Base-by-base conservation (phyloP, 2,797 vertebrate genomes). In the Gymnothorax javanicus region DNA sequence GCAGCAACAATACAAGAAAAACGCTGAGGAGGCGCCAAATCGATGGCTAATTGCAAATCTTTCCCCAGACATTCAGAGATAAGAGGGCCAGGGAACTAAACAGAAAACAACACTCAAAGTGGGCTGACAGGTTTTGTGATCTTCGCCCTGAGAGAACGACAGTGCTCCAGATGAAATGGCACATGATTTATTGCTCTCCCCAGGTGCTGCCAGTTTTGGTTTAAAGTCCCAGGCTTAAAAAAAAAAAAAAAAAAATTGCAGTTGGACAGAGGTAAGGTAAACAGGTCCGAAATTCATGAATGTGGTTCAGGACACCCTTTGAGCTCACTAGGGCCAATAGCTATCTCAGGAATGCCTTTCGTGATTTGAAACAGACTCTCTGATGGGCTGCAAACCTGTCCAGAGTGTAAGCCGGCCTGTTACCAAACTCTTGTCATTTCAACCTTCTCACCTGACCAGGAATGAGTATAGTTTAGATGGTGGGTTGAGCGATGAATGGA, bases 181-280 rank as follows among this genome's bases (percentile, higher is more conserved):
- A 13, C 67, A 64, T 88, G 90, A 90, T 87, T 89, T 88, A 90
- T 89, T 86, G 87, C 88, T 85, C 79, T 88, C 62, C 12, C 86
- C 79, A 27, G 84, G 86, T 81, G 60, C 86, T 87, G 85, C 85
- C 86, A 87, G 85, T 86, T 82, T 86, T 54, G 69, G 87, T 87
- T 84, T 88, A 83, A 75, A 75, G 62, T 84, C 75, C 82, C 75
- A 50, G 84, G 84, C 84, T 67, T 88, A 62, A 57, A 69, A 43
- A 43, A 43, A 43, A 43, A 43, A 43, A 43, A 43, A 43, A 43
- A 43, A 43, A 82, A 81, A 77, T 64, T 82, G 75, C 79, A 60
- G 79, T 17, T 23, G 59, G 23, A 25, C 54, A 59, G 75, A 7
- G 43, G 82, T 0, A n/a, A 62, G 85, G 56, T 57, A 67, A 69